Base-by-base conservation (phyloP, 2,888 invertebrate genomes). In the Dexiosoma caninum region DNA sequence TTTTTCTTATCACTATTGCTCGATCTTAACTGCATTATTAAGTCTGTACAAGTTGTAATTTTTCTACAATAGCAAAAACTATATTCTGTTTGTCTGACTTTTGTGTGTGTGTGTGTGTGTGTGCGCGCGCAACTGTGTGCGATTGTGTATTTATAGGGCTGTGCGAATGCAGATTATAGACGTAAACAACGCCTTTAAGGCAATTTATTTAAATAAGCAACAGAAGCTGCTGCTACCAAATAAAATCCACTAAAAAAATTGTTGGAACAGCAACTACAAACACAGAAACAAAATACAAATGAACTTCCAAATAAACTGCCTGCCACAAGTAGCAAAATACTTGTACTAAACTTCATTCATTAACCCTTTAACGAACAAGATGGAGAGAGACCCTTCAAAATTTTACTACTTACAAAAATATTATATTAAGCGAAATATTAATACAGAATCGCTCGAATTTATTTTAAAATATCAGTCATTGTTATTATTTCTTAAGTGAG, bases 201-300 rank as follows among this genome's bases (percentile, higher is more conserved):
- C 62, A 77, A 59, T 59, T 85, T 84, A 83, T 81, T 85, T 85
- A 83, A 86, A 85, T 85, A 85, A 85, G 84, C 85, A 86, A 86
- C 86, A 86, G 86, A 86, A 86, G 86, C 86, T 86, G 84, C 62
- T 78, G 75, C 82, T 76, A 78, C 75, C 71, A 80, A 74, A 75
- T 71, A 62, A 59, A 70, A 66, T 37, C 59, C 14, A 44, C 49
- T 37, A 9, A 23, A 70, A 71, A 46, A 27, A 27, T 27, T 30
- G 37, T 44, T 60, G 12, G 16, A 71, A 67, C 53, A 21, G 30
- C 70, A 78, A 53, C 49, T 30, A 10, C 60, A 19, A 30, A 6
- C 35, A 64, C 40, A 49, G 10, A 35, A 37, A 16, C 66, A 46
- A 40, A 49, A 44, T 27, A 12, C 44, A 27, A 42, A 21, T 14